Evolutionary conservation across 2,888 invertebrate species (phyloP), one percentile per base, ranked within the genome.

Genomic region (Philereme transversata): DNA sequence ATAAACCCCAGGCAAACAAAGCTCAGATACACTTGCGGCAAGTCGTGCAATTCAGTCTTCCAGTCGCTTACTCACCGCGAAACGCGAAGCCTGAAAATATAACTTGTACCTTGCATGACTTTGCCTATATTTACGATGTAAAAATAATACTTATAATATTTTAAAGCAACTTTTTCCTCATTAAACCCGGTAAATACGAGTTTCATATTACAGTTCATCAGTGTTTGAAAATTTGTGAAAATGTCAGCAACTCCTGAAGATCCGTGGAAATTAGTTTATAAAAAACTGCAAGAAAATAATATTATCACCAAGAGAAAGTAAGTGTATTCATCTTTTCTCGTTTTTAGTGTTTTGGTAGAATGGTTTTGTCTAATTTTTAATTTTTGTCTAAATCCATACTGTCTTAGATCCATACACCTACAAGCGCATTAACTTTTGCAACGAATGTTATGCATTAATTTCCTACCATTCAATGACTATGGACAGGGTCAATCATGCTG

Each of bases 241-340:
- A 87, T 83, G 86, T 78, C 81, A 54, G 71, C 67, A 55, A 76
- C 64, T 5, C 70, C 76, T 9, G 76, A 82, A 7, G 91, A 91
- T 67, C 87, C 87, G 2, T 92, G 92, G 92, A 86, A 72, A 65
- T 88, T 85, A 68, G 80, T 92, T 56, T 90, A 79, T 58, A 87
- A 80, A 67, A 89, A 84, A 65, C 76, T 92, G 36, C 88, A 90
- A 66, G 87, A 91, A 48, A 83, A 81, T 59, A 86, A 90, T 64
- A 82, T 91, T 63, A 78, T 91, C 36, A 84, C 84, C 66, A 79
- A 76, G 57, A 83, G 71, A 76, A 86, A 86, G 91, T 91, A 76
- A 86, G 22, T 22, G 22, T 22, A 22, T 22, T 22, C 22, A 1
- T 22, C 22, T 22, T 22, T 22, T 22, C 22, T 22, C 22, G 22